Conservation (phyloP, 2,113 vertebrate species). For the Phalacrocorax brasilianus region DNA sequence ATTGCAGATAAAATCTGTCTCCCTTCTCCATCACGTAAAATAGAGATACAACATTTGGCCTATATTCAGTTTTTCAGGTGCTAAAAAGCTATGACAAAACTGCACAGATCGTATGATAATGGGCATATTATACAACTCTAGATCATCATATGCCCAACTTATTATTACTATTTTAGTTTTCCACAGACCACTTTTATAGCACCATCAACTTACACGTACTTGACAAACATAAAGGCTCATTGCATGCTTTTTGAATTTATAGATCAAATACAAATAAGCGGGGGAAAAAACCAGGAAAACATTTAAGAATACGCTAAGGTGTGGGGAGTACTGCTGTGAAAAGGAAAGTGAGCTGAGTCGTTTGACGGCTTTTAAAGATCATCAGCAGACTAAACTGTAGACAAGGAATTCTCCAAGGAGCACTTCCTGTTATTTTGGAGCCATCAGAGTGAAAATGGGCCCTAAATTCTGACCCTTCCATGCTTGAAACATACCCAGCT, state of each 20-base stretch:
- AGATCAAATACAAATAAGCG: background rate
- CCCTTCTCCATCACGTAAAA: slow-evolving; percentile 58
- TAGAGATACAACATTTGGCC: slow-evolving; percentile 66
- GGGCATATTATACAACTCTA: slow-evolving; percentile 59
- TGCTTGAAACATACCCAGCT: background rate
- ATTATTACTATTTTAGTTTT: slow-evolving; percentile 59
- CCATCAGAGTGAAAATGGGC: background rate
- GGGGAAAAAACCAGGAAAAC: background rate
- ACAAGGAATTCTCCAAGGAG: background rate
- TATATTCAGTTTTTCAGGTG: slow-evolving; percentile 67
- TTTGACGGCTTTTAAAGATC: background rate
- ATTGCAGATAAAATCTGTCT: slow-evolving; percentile 70
- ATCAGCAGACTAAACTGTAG: background rate
- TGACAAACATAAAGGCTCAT: background rate
- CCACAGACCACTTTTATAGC: slow-evolving; percentile 18
- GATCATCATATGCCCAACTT: slow-evolving; percentile 63
- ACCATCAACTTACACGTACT: background rate
- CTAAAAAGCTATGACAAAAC: slow-evolving; percentile 64
- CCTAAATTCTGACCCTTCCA: background rate
- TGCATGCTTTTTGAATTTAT: background rate
- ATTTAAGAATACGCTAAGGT: background rate
- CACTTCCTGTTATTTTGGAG: background rate
- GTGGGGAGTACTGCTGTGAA: background rate
- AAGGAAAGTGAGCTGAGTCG: background rate
- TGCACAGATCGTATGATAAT: slow-evolving; percentile 68